Evolutionary conservation across 2,888 invertebrate species (phyloP).

Genomic region (Drymonia ruficornis): DNA sequence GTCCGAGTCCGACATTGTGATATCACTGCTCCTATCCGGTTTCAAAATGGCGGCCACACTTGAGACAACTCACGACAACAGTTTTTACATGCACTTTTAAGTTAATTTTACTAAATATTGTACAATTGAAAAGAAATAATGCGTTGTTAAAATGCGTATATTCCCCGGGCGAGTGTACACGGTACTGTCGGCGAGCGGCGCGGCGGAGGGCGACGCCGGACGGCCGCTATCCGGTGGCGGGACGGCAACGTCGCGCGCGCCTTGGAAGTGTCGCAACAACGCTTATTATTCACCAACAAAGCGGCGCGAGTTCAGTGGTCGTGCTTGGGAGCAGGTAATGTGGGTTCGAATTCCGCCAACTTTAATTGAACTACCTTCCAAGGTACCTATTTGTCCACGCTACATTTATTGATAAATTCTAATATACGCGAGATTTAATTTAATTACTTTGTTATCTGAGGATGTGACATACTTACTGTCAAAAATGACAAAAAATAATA

Average conservation of each 20-base stretch:
- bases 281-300: not conserved
- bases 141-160: conserved; percentile 1
- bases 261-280: conserved; percentile 3
- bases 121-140: not conserved
- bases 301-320: not conserved
- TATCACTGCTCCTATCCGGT: conserved; percentile 21
- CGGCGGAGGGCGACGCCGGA: conserved; percentile 5
- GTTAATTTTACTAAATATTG: not conserved
- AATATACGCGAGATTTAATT: too few species aligned
- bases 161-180: conserved; percentile 1
- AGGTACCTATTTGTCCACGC: too few species aligned
- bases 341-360: not conserved
- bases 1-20: conserved; percentile 28
- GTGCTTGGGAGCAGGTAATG: not conserved
- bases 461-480: too few species aligned
- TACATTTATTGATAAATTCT: too few species aligned
- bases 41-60: conserved; percentile 17
- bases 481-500: too few species aligned
- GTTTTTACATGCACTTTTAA: not conserved
- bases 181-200: conserved; percentile 3
- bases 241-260: conserved; percentile 4
- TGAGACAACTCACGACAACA: not conserved
- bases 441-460: too few species aligned
- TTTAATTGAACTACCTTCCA: not conserved
- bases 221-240: conserved; percentile 5